Evolutionary conservation across 2,797 vertebrate species (phyloP).

Genomic region (Pristis pectinata): DNA sequence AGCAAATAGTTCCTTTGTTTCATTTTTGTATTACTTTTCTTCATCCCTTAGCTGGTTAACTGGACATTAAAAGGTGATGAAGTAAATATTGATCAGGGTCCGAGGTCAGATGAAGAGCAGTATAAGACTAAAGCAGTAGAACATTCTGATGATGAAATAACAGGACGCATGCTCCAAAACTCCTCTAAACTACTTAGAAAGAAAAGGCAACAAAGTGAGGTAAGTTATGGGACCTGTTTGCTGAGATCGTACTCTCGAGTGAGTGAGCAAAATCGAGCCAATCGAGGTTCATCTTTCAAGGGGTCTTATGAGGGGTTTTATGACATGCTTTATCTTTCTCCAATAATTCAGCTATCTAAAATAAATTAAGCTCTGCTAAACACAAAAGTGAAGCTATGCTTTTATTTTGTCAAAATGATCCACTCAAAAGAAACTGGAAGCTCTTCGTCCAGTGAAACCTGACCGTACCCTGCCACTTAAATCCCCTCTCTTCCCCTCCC

Average conservation of each 20-base stretch:
- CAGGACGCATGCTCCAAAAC: not conserved
- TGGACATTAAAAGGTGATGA: conserved; percentile 32
- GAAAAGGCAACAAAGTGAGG: not conserved
- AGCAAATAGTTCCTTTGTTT: not conserved
- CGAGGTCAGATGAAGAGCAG: conserved; percentile 22
- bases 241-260: not conserved
- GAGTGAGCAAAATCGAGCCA: not conserved
- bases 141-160: not conserved
- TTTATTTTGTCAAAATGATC: not conserved
- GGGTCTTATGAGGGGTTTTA: not conserved
- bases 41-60: not conserved
- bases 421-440: not conserved
- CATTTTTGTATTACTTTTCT: not conserved
- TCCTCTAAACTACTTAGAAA: conserved; percentile 21
- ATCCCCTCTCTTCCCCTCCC: too few species aligned
- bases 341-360: not conserved
- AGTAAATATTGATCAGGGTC: conserved; percentile 36
- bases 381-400: not conserved
- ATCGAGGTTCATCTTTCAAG: not conserved
- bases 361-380: not conserved
- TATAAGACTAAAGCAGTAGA: conserved; percentile 33
- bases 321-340: not conserved
- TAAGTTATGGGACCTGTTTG: not conserved
- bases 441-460: not conserved
- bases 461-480: not conserved